Evolutionary conservation across 2,113 vertebrate genomes (phyloP).

Genomic region (Dipodomys spectabilis): DNA sequence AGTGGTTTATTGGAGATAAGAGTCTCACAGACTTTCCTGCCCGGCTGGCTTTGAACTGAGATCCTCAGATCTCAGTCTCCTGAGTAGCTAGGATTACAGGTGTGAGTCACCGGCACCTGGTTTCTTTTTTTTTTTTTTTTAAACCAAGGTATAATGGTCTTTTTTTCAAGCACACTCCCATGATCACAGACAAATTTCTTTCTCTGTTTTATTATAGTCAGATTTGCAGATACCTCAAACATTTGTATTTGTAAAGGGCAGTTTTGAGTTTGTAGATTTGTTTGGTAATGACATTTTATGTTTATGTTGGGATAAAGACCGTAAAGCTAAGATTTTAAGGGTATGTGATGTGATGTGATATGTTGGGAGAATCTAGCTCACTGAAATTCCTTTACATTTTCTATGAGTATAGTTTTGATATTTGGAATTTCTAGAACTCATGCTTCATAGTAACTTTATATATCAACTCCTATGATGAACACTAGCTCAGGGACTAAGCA

Average conservation of each 20-base stretch:
- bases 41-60: too few species aligned
- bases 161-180: background rate
- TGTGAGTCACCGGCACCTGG: too few species aligned
- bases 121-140: too few species aligned
- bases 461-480: background rate
- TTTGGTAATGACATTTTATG: background rate
- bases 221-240: background rate
- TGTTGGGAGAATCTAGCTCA: background rate
- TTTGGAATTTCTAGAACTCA: conserved; percentile 30
- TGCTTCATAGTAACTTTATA: conserved; percentile 12
- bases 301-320: conserved; percentile 2
- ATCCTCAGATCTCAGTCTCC: too few species aligned
- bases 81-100: too few species aligned
- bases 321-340: conserved; percentile 4
- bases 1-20: too few species aligned
- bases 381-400: conserved; percentile 25
- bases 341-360: background rate
- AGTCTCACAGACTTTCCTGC: too few species aligned
- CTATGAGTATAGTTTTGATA: background rate
- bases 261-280: background rate
- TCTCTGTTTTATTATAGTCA: too few species aligned
- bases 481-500: background rate
- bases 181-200: background rate
- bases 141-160: background rate
- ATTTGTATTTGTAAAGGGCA: conserved; percentile 28